Evolutionary conservation across 2,113 vertebrate species (phyloP), one percentile per base, ranked within the genome.

Genomic region (Pyxicephalus adspersus): DNA sequence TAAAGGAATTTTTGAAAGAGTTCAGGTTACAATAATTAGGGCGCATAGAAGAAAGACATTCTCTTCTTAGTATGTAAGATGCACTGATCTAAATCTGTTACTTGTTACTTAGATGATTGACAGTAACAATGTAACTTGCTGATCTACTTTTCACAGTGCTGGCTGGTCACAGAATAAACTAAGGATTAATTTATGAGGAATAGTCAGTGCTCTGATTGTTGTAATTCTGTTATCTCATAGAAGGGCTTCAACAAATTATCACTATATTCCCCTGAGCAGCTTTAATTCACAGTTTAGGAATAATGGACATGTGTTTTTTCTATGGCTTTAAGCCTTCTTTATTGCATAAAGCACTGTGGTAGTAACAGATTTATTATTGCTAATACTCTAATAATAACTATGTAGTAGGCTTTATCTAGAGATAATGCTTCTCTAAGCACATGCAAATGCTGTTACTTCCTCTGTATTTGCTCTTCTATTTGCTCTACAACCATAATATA

Each of bases 101-200:
- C 71, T 73, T n/a, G 16, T 57, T 73, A 34, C 26, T 31, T 73
- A 26, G 71, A 38, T 74, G 71, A 74, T 74, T 74, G 71, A 74
- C 54, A 58, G 4, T 38, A 55, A 60, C 54, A 38, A 38, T 74
- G 20, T 58, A 54, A 60, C 28, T n/a, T 22, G 20, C 26, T 29
- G 28, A 55, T 23, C n/a, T 25, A n/a, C 11, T 15, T 20, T 54
- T 7, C 5, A 38, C 8, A 38, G 13, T 58, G 9, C 22, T 38
- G 29, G 28, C 26, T 13, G 13, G 50, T 28, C 26, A 5, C 26
- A 22, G 31, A 73, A 22, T 34, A 22, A 51, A 45, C 8, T 13
- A 45, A 45, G 38, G 2, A 45, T 13, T 45, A 2, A 13, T 13
- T 45, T n/a, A 61, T 16, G 9, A 25, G 26, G 58, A 25, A 61